Evolutionary conservation across 2,888 invertebrate genomes (phyloP).

Genomic region (Microplitis manilae): DNA sequence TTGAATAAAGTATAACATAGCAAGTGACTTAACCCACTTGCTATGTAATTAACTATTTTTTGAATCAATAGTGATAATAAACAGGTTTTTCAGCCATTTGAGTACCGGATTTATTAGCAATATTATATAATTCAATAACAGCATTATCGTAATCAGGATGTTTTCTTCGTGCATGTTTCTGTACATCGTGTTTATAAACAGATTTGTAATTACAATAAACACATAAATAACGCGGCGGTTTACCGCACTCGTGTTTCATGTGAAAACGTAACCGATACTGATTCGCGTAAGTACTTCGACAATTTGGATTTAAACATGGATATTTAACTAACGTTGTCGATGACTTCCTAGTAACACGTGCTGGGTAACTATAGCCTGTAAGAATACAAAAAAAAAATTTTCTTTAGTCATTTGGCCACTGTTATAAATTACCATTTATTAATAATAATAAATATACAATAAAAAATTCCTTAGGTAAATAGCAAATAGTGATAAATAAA

Average conservation of each 20-base stretch:
- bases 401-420: neutral
- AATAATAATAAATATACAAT: no score
- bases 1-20: no score
- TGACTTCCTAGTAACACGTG: neutral
- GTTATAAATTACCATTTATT: no score
- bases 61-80: neutral
- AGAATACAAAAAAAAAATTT: neutral
- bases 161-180: conserved; percentile 44
- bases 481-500: no score
- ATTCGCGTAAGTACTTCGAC: conserved; percentile 59
- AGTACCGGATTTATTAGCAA: neutral
- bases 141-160: conserved; percentile 47
- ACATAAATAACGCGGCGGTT: conserved; percentile 61
- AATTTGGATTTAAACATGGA: conserved; percentile 59
- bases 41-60: neutral
- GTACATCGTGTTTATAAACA: conserved; percentile 42
- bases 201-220: conserved; percentile 47
- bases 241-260: conserved; percentile 64
- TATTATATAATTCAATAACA: conserved; percentile 43
- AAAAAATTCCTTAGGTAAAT: no score
- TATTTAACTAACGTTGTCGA: neutral
- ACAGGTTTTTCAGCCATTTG: neutral
- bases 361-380: neutral
- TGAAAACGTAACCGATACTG: conserved; percentile 58
- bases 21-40: neutral